These are phyloP conservation scores for Watsonalla binaria DNA, from an alignment of 2,888 invertebrate species.

Conservation along the genomic window DNA sequence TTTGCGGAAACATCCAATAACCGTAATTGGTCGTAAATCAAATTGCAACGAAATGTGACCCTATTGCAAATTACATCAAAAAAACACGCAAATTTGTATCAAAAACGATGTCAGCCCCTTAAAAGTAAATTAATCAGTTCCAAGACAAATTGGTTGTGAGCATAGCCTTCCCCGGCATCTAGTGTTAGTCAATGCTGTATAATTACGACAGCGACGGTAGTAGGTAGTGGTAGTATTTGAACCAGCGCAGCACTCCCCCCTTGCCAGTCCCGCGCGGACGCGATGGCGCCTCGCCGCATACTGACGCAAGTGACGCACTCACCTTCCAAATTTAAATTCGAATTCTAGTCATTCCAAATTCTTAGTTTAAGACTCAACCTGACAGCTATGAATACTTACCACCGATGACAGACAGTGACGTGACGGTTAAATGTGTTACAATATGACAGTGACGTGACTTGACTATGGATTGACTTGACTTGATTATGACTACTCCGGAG, in stretches of 20 bases:
- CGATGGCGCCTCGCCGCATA: conserved; percentile 57
- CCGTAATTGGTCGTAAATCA: neutral
- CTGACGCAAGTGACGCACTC: conserved; percentile 15
- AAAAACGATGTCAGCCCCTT: conserved; percentile 2
- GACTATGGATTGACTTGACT: conserved; percentile 32
- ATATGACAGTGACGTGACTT: conserved; percentile 36
- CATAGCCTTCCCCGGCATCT: conserved; percentile 29
- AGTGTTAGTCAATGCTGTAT: conserved; percentile 39
- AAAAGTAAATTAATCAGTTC: conserved; percentile 33
- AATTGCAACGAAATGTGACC: neutral
- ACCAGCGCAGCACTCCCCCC: conserved; percentile 31
- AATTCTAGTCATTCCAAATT: conserved; percentile 53
- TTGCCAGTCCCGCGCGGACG: conserved; percentile 55
- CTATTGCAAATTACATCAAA: neutral
- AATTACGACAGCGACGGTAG: conserved; percentile 38
- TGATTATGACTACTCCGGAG: conserved; percentile 22
- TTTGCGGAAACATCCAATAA: neutral
- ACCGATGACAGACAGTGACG: conserved; percentile 36
- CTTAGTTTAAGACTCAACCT: conserved; percentile 31
- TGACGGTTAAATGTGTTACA: conserved; percentile 22
- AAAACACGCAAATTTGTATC: neutral
- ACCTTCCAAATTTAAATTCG: conserved; percentile 47
- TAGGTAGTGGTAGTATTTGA: conserved; percentile 72
- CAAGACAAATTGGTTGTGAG: conserved; percentile 28
- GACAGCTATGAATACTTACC: conserved; percentile 27